These are phyloP conservation scores for Heterodera carotae DNA, from an alignment of 1,140 invertebrate species.

Conservation along the genomic window DNA sequence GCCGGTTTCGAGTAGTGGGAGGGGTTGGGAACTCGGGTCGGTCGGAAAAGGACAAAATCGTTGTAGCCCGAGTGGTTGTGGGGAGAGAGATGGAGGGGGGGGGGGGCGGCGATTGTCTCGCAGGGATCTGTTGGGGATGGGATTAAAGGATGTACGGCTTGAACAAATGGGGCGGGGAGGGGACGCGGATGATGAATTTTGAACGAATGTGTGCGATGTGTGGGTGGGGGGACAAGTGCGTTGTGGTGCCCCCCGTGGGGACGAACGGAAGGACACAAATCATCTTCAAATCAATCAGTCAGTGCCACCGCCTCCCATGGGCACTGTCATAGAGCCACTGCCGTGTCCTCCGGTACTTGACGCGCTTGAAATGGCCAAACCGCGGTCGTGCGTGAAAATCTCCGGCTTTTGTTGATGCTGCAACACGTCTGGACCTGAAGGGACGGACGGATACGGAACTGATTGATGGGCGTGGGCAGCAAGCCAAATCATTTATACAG, in stretches of 20 bases:
- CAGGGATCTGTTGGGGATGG: too few species aligned
- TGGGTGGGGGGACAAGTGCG: neutral
- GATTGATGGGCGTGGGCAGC: too few species aligned
- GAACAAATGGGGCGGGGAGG: neutral
- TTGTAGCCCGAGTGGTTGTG: neutral
- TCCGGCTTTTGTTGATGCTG: slow-evolving; percentile 54
- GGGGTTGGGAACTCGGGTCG: too few species aligned
- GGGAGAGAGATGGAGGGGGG: too few species aligned
- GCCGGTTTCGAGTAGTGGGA: neutral
- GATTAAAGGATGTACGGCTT: neutral
- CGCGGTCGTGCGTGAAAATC: slow-evolving; percentile 42
- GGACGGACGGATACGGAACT: too few species aligned
- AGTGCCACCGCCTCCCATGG: too few species aligned
- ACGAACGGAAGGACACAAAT: neutral
- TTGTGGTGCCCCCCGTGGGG: slow-evolving; percentile 22
- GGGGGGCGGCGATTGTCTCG: too few species aligned
- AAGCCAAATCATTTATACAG: too few species aligned
- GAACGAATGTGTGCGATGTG: neutral
- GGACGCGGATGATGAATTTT: too few species aligned
- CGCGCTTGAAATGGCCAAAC: slow-evolving; percentile 12
- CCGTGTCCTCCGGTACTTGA: slow-evolving; percentile 29
- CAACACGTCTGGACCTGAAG: slow-evolving; percentile 51
- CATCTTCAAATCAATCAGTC: too few species aligned
- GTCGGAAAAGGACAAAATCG: neutral
- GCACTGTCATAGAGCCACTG: slow-evolving; percentile 5